Evolutionary conservation across 2,797 vertebrate species (phyloP).

Genomic region (Eptatretus atami): DNA sequence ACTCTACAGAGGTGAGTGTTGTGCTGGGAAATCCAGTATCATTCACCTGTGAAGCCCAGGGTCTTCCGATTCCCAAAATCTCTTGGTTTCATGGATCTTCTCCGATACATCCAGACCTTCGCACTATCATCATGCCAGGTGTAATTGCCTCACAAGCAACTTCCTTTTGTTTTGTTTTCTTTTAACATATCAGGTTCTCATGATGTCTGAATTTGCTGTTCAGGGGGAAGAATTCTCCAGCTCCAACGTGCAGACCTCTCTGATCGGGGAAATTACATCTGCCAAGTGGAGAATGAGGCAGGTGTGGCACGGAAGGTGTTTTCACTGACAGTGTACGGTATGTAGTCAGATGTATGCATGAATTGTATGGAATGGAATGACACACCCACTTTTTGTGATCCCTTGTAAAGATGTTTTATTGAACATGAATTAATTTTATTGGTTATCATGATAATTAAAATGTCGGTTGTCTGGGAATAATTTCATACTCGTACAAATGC

Average conservation of each 20-base stretch:
- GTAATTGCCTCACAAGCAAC: constrained; percentile 10
- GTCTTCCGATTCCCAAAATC: constrained; percentile 54
- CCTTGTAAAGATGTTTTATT: too few relatives aligned
- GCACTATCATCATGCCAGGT: constrained; percentile 57
- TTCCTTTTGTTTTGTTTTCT: background rate
- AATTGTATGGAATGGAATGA: too few relatives aligned
- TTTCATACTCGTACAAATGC: too few relatives aligned
- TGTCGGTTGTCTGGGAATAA: too few relatives aligned
- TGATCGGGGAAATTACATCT: constrained; percentile 53
- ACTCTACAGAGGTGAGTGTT: constrained; percentile 43
- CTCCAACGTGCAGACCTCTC: constrained; percentile 41
- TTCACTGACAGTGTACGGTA: constrained; percentile 51
- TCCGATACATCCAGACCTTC: constrained; percentile 22
- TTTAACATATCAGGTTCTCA: background rate
- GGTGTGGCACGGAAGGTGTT: constrained; percentile 48
- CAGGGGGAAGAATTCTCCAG: constrained; percentile 58
- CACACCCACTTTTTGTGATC: too few relatives aligned
- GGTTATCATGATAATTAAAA: too few relatives aligned
- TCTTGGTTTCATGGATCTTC: constrained; percentile 28
- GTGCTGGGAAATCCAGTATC: constrained; percentile 68
- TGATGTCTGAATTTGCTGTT: background rate
- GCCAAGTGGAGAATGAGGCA: constrained; percentile 51
- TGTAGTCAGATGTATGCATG: constrained; percentile 11
- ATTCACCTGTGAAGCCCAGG: constrained; percentile 49
- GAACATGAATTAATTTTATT: too few relatives aligned